These are phyloP conservation scores for Cotesia vestalis DNA, from an alignment of 1,140 invertebrate species.

Conservation along the genomic window DNA sequence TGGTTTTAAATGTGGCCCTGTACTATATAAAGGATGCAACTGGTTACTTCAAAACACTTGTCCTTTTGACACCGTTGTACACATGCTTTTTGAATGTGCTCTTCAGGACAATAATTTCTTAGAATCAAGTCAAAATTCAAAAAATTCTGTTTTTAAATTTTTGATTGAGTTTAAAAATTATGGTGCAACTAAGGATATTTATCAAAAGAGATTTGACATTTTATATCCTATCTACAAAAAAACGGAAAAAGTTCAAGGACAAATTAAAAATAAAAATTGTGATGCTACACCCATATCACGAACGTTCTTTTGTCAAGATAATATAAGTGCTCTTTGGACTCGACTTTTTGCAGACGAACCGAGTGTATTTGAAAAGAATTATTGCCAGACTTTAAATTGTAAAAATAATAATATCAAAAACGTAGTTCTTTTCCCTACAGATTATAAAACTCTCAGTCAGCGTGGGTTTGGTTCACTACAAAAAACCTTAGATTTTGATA, in stretches of 20 bases:
- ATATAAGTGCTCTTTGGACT: not conserved
- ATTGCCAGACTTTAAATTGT: not conserved
- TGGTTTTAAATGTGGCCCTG: not conserved
- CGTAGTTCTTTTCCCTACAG: not conserved
- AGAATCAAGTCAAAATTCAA: not conserved
- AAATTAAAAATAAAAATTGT: not conserved
- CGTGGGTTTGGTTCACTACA: constrained; percentile 1
- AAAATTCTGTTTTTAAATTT: constrained; percentile 7
- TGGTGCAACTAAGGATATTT: not conserved
- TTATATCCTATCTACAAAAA: constrained; percentile 5
- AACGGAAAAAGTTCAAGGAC: not conserved
- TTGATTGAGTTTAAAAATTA: not conserved
- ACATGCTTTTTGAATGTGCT: constrained; percentile 1
- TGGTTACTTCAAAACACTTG: constrained; percentile 2
- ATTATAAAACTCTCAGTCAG: not conserved
- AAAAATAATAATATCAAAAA: not conserved
- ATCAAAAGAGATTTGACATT: constrained; percentile 3
- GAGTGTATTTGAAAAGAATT: constrained; percentile 7
- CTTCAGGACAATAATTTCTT: constrained; percentile 1
- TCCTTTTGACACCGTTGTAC: constrained; percentile 3
- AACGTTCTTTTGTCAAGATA: not conserved
- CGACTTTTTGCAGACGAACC: constrained; percentile 4
- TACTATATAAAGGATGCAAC: not conserved
- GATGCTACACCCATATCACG: not conserved
- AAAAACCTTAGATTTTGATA: not conserved